phyloP scores from a whole-genome alignment of 2,113 vertebrate genomes.

The Platichthys flesus region DNA sequence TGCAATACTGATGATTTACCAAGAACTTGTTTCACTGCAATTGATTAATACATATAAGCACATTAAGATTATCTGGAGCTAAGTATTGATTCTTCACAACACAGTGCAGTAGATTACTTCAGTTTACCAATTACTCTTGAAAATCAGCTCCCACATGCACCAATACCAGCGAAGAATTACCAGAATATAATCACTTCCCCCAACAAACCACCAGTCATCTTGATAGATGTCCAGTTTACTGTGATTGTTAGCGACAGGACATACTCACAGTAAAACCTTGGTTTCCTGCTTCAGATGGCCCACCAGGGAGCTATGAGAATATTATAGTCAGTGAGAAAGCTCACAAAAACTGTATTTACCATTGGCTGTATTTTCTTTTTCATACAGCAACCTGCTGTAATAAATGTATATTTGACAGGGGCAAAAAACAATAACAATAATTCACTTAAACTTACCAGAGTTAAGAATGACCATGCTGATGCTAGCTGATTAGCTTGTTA shows the following conservation, averaged over 20 bases:
- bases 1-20: not conserved
- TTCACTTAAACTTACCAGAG: too few relatives aligned
- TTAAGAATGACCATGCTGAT: too few relatives aligned
- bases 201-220: conserved; percentile 4
- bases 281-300: conserved; percentile 34
- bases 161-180: not conserved
- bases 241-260: conserved; percentile 20
- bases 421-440: too few relatives aligned
- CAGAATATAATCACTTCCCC: conserved; percentile 11
- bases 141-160: conserved; percentile 43
- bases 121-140: not conserved
- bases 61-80: not conserved
- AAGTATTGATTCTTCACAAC: conserved; percentile 20
- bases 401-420: not conserved
- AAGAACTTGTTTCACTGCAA: not conserved
- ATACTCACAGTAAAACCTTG: conserved; percentile 47
- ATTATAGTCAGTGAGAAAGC: conserved; percentile 39
- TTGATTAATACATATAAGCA: conserved; percentile 17
- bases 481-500: not conserved
- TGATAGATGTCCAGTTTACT: conserved; percentile 5
- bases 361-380: not conserved
- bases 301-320: conserved; percentile 38
- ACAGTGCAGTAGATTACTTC: conserved; percentile 1
- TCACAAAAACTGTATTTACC: conserved; percentile 5
- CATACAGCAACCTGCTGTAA: not conserved